A percentile compares a stretch with the other conserved stretches of the same genome.
Evolutionary conservation across 2,113 vertebrate genomes (phyloP).

Genomic region (Eupsittula cactorum): DNA sequence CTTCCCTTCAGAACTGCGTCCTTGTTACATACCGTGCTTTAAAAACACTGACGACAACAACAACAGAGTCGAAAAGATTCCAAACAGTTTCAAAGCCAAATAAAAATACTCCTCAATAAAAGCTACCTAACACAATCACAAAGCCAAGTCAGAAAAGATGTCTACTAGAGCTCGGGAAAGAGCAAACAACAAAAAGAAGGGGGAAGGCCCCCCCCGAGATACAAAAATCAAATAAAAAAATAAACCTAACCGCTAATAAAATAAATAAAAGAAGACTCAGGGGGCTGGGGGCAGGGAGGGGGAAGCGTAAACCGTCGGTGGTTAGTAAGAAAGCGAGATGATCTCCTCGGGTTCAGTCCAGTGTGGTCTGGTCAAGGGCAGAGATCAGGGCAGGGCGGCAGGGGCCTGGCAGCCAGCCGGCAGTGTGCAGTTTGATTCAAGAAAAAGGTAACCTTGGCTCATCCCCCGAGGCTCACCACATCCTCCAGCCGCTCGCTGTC

Average conservation of each 20-base stretch:
- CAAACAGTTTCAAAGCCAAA: conserved; percentile 74
- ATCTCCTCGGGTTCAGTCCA: conserved; percentile 73
- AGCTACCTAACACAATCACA: conserved; percentile 76
- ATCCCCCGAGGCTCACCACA: conserved; percentile 73
- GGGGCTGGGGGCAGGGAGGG: conserved; percentile 4
- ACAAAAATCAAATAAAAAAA: conserved; percentile 74
- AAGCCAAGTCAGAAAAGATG: conserved; percentile 73
- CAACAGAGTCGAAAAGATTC: conserved; percentile 74
- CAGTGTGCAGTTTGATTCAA: conserved; percentile 73
- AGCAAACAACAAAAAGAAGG: conserved; percentile 69
- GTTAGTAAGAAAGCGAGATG: conserved; percentile 84
- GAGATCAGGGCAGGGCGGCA: conserved; percentile 67
- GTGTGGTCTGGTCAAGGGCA: conserved; percentile 77
- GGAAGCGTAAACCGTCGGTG: conserved; percentile 72
- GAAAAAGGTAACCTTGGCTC: conserved; percentile 71
- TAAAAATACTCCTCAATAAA: conserved; percentile 75
- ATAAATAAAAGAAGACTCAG: conserved; percentile 78
- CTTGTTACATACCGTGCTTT: conserved; percentile 62
- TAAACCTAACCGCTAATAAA: conserved; percentile 77
- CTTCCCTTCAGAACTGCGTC: conserved; percentile 64
- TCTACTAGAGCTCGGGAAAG: conserved; percentile 74
- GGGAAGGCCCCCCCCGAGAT: conserved; percentile 28
- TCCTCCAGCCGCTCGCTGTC: conserved; percentile 74
- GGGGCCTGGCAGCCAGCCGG: conserved; percentile 74
- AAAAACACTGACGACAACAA: conserved; percentile 70